phyloP scores from a whole-genome alignment of 2,888 invertebrate genomes.

The Nomada lathburiana region DNA sequence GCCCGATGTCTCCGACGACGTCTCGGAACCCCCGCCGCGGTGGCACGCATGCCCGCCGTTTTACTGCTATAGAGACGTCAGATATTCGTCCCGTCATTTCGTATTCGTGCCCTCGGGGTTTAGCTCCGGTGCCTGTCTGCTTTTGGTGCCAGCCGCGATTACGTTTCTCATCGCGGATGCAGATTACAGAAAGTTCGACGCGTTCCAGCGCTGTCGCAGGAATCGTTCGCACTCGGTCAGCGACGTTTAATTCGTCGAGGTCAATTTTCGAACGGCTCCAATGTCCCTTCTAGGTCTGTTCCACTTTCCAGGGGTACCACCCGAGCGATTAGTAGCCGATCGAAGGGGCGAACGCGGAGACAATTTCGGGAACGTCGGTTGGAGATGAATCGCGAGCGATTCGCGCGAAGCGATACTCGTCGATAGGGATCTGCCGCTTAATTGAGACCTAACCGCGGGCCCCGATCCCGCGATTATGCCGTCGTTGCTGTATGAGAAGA shows the following conservation, averaged over 20 bases:
- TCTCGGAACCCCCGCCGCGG: constrained; percentile 81
- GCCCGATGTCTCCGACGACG: constrained; percentile 78
- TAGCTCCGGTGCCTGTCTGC: background rate
- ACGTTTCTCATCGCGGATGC: constrained; percentile 12
- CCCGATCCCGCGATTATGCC: constrained; percentile 55
- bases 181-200: constrained; percentile 9
- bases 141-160: constrained; percentile 18
- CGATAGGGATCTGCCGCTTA: constrained; percentile 52
- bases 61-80: constrained; percentile 81
- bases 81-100: constrained; percentile 80
- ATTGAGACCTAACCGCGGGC: constrained; percentile 58
- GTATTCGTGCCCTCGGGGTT: constrained; percentile 59
- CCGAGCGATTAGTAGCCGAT: background rate
- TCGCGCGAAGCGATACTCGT: background rate
- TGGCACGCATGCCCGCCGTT: constrained; percentile 74
- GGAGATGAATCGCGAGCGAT: constrained; percentile 33
- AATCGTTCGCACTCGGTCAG: no score
- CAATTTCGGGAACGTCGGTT: constrained; percentile 1
- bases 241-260: no score
- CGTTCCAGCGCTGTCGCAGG: no score
- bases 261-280: no score
- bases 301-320: no score
- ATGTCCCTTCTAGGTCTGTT: no score
- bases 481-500: constrained; percentile 46
- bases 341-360: no score